Base-by-base conservation (phyloP, 2,888 invertebrate genomes). In the Desoria tigrina region DNA sequence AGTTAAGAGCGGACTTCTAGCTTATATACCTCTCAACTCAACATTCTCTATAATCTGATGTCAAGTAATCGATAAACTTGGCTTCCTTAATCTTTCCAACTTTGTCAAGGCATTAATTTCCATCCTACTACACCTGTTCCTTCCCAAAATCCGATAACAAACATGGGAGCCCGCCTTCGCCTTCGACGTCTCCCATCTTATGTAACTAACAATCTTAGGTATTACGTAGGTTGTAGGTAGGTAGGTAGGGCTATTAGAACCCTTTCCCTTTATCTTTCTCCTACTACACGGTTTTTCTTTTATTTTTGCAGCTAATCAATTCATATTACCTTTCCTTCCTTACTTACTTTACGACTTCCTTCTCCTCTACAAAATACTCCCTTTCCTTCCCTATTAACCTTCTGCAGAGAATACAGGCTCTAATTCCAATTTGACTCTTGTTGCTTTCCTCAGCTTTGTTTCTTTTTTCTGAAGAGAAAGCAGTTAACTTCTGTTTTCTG, bases 101-200 rank as follows among this genome's bases (percentile, higher is more conserved):
- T 68, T 67, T 68, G 68, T 68, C 64, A 61, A 65, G 61, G 61
- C 68, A 68, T 68, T 68, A 68, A 65, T 61, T 65, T 61, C 65
- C 61, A 18, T 21, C 45, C 59, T 16, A 16, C 39, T 39, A 45
- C 45, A 45, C 45, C 45, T 45, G 45, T 45, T 45, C 45, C 45
- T 18, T 16, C 45, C 6, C 16, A 11, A 16, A 16, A 45, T 32
- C 32, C 6, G 32, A 32, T 32, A 32, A 32, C 6, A 32, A 32
- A 11, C 32, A 4, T 4, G 11, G 11, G 32, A 32, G 32, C 11
- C 32, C 6, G 32, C 32, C 32, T 32, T 32, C 32, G 6, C 11
- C 32, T 11, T 32, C 4, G 32, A 32, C 32, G n/a, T 32, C 32
- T 32, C 32, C 32, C 32, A 32, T 32, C 32, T 32, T 32, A 32